A percentile compares a stretch with the other conserved stretches of the same genome.
These are phyloP conservation scores for Hirudinaria manillensis DNA, from an alignment of 2,888 invertebrate species.

Conservation along the genomic window DNA sequence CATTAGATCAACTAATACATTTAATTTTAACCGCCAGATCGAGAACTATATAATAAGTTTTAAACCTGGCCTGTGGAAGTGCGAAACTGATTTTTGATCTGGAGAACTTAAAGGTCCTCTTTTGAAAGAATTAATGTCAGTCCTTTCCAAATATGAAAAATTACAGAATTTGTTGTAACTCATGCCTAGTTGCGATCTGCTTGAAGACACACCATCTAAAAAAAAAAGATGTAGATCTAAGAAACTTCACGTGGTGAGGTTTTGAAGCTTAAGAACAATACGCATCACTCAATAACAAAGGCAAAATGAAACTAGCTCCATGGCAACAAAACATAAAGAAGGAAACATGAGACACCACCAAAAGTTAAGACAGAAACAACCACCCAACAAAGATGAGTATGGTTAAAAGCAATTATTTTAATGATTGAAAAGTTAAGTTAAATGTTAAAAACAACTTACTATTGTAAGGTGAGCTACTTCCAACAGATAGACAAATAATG, in stretches of 20 bases:
- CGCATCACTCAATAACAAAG: neutral
- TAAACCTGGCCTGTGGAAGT: neutral
- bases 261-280: neutral
- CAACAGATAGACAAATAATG: too few species aligned
- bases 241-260: too few species aligned
- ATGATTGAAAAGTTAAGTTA: too few species aligned
- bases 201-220: neutral
- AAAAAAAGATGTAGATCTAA: neutral
- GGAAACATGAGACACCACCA: neutral
- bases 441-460: too few species aligned
- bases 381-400: too few species aligned
- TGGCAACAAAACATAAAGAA: neutral
- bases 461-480: too few species aligned
- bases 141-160: conserved; percentile 9
- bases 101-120: neutral
- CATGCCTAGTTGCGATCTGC: neutral
- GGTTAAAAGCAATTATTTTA: too few species aligned
- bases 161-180: neutral
- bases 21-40: too few species aligned
- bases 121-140: neutral
- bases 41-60: too few species aligned
- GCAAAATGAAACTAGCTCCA: neutral
- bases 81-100: neutral
- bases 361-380: too few species aligned
- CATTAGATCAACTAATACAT: too few species aligned